Evolutionary conservation across 2,797 vertebrate genomes (phyloP), one percentile per base, ranked within the genome.

Genomic region (Glossophaga mutica): DNA sequence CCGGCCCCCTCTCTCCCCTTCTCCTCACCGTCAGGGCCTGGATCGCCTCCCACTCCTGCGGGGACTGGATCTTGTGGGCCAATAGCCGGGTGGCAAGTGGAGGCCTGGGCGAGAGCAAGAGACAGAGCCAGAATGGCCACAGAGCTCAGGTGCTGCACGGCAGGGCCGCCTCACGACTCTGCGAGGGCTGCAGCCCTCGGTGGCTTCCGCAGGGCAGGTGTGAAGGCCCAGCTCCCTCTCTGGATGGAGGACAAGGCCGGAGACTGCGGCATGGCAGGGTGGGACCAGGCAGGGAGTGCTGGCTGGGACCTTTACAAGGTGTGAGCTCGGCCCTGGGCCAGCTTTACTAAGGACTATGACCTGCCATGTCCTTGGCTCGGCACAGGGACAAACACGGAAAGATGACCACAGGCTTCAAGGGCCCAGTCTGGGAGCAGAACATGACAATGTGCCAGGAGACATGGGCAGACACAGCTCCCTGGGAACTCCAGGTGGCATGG

Each of bases 51-150:
- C 99, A 99, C 97, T 99, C 99, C 98, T 99, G 99, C 0, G 99
- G 99, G 70, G 99, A 99, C 97, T 99, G 99, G 98, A 99, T 99
- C 99, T 99, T 99, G 98, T 99, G 99, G 65, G 99, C 99, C 97
- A 99, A 98, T 79, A 99, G 99, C 96, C 99, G 99, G 78, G 99
- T 99, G 92, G 99, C 99, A 96, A 99, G 98, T 0, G 98, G 97
- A 93, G 96, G 98, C 89, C 98, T 99, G 57, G n/a, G 95, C 29
- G 62, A 68, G 52, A 84, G 81, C 77, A 91, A 97, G 19, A 94
- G 57, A 81, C 9, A 10, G 29, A 91, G 83, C n/a, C 37, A 77
- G 62, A 70, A 44, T 2, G 10, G 32, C 21, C 11, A 14, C 0
- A 3, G 44, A 42, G 55, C 32, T 55, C 2, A 4, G 32, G 32